These are phyloP conservation scores for Petaurus breviceps DNA, from an alignment of 2,113 vertebrate genomes.

Conservation along the genomic window DNA sequence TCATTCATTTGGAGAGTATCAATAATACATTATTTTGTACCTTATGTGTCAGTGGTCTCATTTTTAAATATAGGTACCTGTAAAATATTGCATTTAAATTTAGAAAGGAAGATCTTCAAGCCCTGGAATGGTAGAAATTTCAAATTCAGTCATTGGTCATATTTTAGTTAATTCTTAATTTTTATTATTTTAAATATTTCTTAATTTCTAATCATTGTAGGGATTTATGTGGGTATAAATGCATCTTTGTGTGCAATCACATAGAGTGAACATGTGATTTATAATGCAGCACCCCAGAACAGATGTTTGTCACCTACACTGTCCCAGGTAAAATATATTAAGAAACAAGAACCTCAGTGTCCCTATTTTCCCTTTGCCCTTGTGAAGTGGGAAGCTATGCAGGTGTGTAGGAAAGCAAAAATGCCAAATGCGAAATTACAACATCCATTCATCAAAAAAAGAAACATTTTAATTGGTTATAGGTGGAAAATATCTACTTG, in stretches of 20 bases:
- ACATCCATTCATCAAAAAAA: constrained; percentile 87
- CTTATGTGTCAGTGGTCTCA: constrained; percentile 78
- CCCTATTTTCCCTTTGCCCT: constrained; percentile 72
- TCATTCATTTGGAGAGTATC: constrained; percentile 85
- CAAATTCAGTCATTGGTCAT: constrained; percentile 60
- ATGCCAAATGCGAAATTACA: constrained; percentile 85
- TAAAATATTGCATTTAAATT: constrained; percentile 71
- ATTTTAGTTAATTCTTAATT: background rate
- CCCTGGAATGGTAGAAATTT: constrained; percentile 73
- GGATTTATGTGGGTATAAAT: constrained; percentile 12
- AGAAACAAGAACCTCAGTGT: constrained; percentile 55
- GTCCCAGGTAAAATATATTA: constrained; percentile 50
- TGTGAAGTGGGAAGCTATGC: constrained; percentile 74
- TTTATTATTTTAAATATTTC: background rate
- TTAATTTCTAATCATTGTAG: background rate
- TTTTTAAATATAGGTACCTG: constrained; percentile 78
- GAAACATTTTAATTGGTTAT: constrained; percentile 91
- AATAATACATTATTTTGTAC: constrained; percentile 86
- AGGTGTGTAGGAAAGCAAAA: constrained; percentile 81
- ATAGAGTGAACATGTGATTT: constrained; percentile 72
- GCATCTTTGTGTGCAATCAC: constrained; percentile 69
- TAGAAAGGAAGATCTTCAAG: constrained; percentile 71
- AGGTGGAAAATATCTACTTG: constrained; percentile 89
- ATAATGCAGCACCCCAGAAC: constrained; percentile 57
- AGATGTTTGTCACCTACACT: constrained; percentile 61